Evolutionary conservation across 2,888 invertebrate genomes (phyloP), one percentile per base, ranked within the genome.

Genomic region (Drosophila imparisetae): DNA sequence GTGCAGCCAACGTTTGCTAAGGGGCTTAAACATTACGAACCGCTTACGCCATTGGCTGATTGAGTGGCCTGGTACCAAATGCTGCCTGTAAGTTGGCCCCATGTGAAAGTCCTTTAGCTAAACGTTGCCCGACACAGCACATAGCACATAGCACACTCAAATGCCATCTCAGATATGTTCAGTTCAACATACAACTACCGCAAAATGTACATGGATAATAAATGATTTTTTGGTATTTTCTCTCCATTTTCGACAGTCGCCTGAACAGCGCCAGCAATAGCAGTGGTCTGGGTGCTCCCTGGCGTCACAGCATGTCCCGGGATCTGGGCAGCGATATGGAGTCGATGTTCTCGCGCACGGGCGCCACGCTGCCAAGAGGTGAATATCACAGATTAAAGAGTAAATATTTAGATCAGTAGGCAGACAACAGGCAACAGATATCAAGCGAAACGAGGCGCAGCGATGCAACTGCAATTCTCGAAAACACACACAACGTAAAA

Each of bases 261-360:
- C 89, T 93, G 64, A 92, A 91, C 67, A 92, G 85, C 71, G 79
- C 66, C 71, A 75, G 63, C 67, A 83, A 80, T 58, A 86, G 75
- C 75, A 83, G 81, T 78, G 86, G 89, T 29, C 75, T 91, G 34
- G 89, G 87, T 62, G 91, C 92, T 94, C 92, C 93, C 48, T 95
- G 96, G 95, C 93, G 95, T 73, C 94, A 95, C 75, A 95, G 95
- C 90, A 93, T 94, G 80, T 94, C 94, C 77, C 95, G 96, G 85
- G 96, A 96, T 91, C 92, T 96, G 91, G 95, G 95, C 89, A 94
- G 95, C 57, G 96, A 96, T 91, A 95, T 96, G 93, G 96, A 96
- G 90, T 95, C 95, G 68, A 95, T 96, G 93, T 96, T 96, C 94
- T 95, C 94, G 91, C 94, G 93, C 77, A 92, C 93, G 34, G 92